Conservation (phyloP, 2,888 invertebrate species). For the Prosopocoilus inquinatus region DNA sequence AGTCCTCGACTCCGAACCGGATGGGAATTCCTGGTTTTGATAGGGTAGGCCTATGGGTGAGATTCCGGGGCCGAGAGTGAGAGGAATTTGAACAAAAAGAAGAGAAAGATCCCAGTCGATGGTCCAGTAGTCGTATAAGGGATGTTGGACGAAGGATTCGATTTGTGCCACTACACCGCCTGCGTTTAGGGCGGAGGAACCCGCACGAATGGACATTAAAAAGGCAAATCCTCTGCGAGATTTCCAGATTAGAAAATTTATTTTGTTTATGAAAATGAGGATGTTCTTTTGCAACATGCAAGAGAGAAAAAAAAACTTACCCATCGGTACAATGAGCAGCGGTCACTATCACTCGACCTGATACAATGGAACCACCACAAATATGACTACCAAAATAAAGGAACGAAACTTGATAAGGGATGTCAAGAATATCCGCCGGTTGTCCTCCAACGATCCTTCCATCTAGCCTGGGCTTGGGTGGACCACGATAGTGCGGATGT, state of each 20-base stretch:
- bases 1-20: background rate
- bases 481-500: no score
- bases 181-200: constrained; percentile 5
- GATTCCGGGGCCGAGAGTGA: background rate
- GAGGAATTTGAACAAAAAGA: constrained; percentile 1
- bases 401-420: constrained; percentile 17
- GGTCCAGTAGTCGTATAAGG: background rate
- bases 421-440: constrained; percentile 6
- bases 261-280: no score
- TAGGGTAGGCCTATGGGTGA: constrained; percentile 7
- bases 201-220: constrained; percentile 10
- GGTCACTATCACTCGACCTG: constrained; percentile 6
- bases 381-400: constrained; percentile 5
- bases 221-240: no score
- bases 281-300: background rate
- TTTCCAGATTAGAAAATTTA: no score
- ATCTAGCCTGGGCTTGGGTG: no score
- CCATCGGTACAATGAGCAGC: constrained; percentile 14
- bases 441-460: constrained; percentile 8
- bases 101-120: constrained; percentile 16
- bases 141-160: constrained; percentile 8
- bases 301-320: constrained; percentile 8
- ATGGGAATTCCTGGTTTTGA: background rate
- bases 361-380: constrained; percentile 17
- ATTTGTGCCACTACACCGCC: constrained; percentile 10